Base-by-base conservation (phyloP, 2,797 vertebrate genomes). In the Rhincodon typus region DNA sequence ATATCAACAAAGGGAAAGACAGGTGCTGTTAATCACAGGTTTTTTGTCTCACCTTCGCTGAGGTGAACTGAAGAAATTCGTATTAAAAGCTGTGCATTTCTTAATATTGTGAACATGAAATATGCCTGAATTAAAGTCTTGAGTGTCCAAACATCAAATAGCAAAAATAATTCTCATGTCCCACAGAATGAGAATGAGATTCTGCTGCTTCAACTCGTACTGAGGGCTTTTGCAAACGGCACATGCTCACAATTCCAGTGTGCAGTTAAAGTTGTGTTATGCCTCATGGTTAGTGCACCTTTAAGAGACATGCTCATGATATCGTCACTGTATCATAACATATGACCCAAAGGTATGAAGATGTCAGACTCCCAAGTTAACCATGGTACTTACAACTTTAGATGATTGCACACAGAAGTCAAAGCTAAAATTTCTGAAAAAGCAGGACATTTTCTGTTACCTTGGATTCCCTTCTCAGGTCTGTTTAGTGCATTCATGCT, bases 1-100 rank as follows among this genome's bases (percentile, higher is more conserved):
- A 62, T 90, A 38, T 69, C 62, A 38, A 69, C 62, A 93, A 93
- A 93, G 62, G 87, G 57, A 90, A 62, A 93, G 90, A 62, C 57
- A 38, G 57, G 88, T 66, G 17, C 66, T 67, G 90, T 93, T 21
- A 50, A n/a, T 67, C 90, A 93, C n/a, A 67, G 66, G 67, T 69
- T 69, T 69, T 69, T 91, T 93, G 66, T 42, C 62, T 69, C 1
- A 21, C 23, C 69, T 23, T 93, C 21, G 42, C 62, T 93, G 34
- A 67, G n/a, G 42, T 67, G n/a, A 84, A 84, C 42, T 46, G 38
- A 23, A 62, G 79, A 38, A 46, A 38, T 84, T 84, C 79, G 7
- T 42, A 84, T 42, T 84, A 84, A 5, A 42, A 82, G 15, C n/a
- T 4, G n/a, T 46, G 79, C n/a, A 84, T 42, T 84, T 42, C 79